phyloP scores from a whole-genome alignment of 2,797 vertebrate genomes.

The Eospalax fontanierii region DNA sequence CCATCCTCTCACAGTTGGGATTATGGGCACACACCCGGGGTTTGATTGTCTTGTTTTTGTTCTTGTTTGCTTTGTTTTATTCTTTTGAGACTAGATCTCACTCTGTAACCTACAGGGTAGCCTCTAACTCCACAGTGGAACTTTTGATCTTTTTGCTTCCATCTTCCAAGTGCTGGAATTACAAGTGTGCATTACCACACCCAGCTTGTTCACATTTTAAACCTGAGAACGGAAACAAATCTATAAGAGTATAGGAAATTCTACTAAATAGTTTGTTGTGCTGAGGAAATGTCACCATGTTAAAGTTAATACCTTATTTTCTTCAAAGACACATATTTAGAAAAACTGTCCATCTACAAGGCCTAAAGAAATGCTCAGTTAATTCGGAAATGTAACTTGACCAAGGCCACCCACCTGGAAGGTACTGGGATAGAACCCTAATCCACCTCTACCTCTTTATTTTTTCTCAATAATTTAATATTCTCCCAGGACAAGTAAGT shows the following conservation, averaged over 20 bases:
- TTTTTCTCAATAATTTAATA: conserved; percentile 25
- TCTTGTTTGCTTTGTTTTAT: not conserved
- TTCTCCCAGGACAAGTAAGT: not conserved
- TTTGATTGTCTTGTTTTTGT: too few relatives aligned
- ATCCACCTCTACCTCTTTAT: not conserved
- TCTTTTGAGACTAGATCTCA: not conserved
- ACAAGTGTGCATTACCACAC: not conserved
- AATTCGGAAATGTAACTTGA: conserved; percentile 61
- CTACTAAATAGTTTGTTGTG: conserved; percentile 5
- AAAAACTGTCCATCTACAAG: not conserved
- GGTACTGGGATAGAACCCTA: not conserved
- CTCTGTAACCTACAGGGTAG: not conserved
- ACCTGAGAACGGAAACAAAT: conserved; percentile 42
- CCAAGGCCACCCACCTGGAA: not conserved
- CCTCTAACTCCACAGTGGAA: not conserved
- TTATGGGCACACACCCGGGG: not conserved
- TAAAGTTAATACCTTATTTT: conserved; percentile 32
- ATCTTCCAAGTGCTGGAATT: not conserved
- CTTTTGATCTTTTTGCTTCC: not conserved
- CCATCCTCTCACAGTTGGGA: not conserved
- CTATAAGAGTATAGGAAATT: conserved; percentile 13
- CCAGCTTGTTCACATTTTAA: conserved; percentile 20
- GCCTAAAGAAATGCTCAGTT: conserved; percentile 31
- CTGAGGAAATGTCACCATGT: not conserved
- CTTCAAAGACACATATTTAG: not conserved